A percentile compares a stretch with the other conserved stretches of the same genome.
These are phyloP conservation scores for Periophthalmus magnuspinnatus DNA, from an alignment of 2,797 vertebrate species.

Conservation along the genomic window DNA sequence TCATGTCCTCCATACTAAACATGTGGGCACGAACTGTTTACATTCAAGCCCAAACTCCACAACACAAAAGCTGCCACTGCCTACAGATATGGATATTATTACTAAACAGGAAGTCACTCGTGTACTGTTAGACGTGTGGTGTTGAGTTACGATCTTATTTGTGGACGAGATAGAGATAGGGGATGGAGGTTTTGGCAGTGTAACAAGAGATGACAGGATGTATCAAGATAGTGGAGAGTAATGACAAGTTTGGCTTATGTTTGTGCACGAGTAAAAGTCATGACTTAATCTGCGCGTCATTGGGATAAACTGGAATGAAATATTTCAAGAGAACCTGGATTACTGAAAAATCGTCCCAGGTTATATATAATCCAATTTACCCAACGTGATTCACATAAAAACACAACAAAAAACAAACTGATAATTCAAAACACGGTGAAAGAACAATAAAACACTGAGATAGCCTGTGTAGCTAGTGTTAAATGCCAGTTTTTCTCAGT, in stretches of 20 bases:
- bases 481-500: no score
- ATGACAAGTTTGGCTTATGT: no score
- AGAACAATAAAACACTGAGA: no score
- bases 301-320: no score
- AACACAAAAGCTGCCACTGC: neutral
- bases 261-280: no score
- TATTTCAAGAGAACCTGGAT: no score
- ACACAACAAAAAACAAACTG: no score
- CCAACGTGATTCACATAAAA: no score
- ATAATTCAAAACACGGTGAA: no score
- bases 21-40: constrained; percentile 10
- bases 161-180: neutral
- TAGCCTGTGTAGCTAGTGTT: no score
- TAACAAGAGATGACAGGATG: neutral
- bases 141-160: neutral
- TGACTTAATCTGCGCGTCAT: no score
- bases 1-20: constrained; percentile 8
- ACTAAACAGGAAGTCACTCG: constrained; percentile 1
- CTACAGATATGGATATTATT: neutral
- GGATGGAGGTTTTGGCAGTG: neutral
- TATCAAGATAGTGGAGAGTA: neutral
- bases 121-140: neutral
- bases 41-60: neutral
- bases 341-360: neutral
- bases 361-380: no score